phyloP scores from a whole-genome alignment of 2,113 vertebrate genomes.

The Hypanus sabinus region DNA sequence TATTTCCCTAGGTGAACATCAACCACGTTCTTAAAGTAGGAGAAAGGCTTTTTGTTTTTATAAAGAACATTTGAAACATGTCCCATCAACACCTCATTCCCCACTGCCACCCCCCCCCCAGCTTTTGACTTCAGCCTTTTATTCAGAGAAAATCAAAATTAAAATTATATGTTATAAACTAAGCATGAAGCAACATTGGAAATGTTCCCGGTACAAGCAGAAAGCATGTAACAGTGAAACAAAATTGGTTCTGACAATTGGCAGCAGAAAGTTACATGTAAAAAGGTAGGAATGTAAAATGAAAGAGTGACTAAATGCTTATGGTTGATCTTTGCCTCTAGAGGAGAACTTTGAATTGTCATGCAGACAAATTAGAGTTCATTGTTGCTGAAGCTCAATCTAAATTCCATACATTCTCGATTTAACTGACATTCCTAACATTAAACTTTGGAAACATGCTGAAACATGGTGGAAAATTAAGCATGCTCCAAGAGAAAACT shows the following conservation, averaged over 20 bases:
- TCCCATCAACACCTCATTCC: conserved; percentile 8
- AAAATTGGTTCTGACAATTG: background rate
- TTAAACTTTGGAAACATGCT: background rate
- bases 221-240: conserved; percentile 27
- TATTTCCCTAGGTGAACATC: background rate
- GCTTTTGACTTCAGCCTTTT: background rate
- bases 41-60: background rate
- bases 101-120: background rate
- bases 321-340: background rate
- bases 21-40: background rate
- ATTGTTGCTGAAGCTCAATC: background rate
- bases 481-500: background rate
- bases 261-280: background rate
- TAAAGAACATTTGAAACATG: conserved; percentile 10
- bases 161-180: conserved; percentile 11
- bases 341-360: background rate
- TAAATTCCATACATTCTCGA: background rate
- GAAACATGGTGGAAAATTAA: conserved; percentile 1
- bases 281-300: background rate
- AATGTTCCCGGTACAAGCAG: background rate
- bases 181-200: conserved; percentile 24
- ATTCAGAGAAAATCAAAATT: conserved; percentile 15
- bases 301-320: background rate
- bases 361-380: conserved; percentile 1
- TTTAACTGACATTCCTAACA: background rate